A percentile compares a stretch with the other conserved stretches of the same genome.
phyloP scores from a whole-genome alignment of 1,140 invertebrate genomes.

The Lepidostoma basale region DNA sequence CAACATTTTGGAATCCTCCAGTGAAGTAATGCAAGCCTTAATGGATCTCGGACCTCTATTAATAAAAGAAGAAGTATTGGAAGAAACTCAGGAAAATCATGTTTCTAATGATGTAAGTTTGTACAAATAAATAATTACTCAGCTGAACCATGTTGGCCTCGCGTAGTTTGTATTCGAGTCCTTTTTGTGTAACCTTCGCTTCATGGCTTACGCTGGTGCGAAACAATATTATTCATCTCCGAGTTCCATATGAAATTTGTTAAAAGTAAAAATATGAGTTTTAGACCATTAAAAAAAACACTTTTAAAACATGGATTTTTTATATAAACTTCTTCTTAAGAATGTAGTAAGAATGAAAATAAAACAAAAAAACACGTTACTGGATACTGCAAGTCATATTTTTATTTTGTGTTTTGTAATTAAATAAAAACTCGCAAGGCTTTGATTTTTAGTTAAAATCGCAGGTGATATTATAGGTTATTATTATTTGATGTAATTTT shows the following conservation, averaged over 20 bases:
- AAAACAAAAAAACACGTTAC: neutral
- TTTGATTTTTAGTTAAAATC: too few species aligned
- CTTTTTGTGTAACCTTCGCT: neutral
- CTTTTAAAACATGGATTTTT: neutral
- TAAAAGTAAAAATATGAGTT: neutral
- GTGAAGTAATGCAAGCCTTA: slow-evolving; percentile 55
- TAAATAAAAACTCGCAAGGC: too few species aligned
- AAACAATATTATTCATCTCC: neutral
- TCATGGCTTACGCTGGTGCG: neutral
- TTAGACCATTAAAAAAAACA: neutral
- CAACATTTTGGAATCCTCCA: slow-evolving; percentile 32
- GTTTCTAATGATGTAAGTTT: slow-evolving; percentile 33
- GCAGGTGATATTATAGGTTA: too few species aligned
- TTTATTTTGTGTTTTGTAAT: too few species aligned
- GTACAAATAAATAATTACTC: too few species aligned
- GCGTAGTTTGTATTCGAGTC: neutral
- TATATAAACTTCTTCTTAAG: neutral
- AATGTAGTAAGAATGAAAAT: neutral
- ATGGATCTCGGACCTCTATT: slow-evolving; percentile 58
- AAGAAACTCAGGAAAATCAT: slow-evolving; percentile 49
- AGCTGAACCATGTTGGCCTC: neutral
- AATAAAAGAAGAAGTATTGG: slow-evolving; percentile 56
- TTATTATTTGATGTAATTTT: too few species aligned
- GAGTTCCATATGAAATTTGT: neutral
- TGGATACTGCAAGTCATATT: neutral